Base-by-base conservation (phyloP, 2,113 vertebrate genomes). In the Hiodon tergisus region DNA sequence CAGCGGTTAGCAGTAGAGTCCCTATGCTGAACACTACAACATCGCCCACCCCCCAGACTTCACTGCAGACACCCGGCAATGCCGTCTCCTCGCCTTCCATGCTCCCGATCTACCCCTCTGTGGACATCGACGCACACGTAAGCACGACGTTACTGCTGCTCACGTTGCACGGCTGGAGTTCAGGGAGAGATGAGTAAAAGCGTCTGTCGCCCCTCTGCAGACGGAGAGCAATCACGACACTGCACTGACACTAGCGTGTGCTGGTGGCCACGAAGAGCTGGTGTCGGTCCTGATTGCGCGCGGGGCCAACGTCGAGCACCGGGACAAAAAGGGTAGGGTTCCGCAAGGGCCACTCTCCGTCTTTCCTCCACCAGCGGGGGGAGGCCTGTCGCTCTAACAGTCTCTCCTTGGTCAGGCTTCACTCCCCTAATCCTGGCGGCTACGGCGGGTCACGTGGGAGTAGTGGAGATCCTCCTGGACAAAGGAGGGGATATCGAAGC, bases 211-310 rank as follows among this genome's bases (percentile, higher is more conserved):
- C 17, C 16, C 2, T 16, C 17, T 77, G 11, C 82, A 99, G 97
- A 99, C 97, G 66, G 97, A 99, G 88, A 99, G 97, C 69, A 99
- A 99, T 83, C 97, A 99, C 4, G 97, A 99, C 87, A 99, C 97
- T 0, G 97, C 97, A 11, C 88, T 99, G 86, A 99, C 97, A 1
- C 92, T 99, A 16, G 97, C 96, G 0, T 99, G 97, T 72, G 97
- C 97, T 0, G 97, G 97, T 75, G 97, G 97, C 71, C 97, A 99
- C 0, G 97, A 99, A 88, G 97, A 99, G 79, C 94, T 99, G 0
- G 97, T 99, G 50, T 98, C 96, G 0, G 97, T 98, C 59, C 94
- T 99, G 53, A 94, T 99, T 75, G 94, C 96, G 50, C 94, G 96
- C 67, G 95, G 94, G 87, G 96, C 97, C 85, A 99, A 97, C 85